Conservation (phyloP, 1,140 invertebrate species). For the Drosophila nigrodunni region DNA sequence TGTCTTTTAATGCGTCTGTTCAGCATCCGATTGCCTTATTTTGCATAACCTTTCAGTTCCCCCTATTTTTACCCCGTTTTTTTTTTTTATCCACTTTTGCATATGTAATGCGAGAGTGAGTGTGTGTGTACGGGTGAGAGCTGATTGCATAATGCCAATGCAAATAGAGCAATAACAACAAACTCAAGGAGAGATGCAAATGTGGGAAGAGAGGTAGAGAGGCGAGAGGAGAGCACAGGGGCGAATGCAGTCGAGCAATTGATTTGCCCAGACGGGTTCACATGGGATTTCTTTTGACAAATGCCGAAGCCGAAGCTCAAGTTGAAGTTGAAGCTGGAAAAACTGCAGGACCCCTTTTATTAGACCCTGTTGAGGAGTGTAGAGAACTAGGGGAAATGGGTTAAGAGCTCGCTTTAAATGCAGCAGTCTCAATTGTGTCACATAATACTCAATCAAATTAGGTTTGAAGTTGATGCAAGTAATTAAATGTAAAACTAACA, state of each 20-base stretch:
- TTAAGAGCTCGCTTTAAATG: no score
- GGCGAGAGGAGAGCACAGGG: no score
- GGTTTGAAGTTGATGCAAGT: constrained; percentile 75
- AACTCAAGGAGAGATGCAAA: constrained; percentile 38
- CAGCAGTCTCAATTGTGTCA: constrained; percentile 51
- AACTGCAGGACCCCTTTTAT: constrained; percentile 21
- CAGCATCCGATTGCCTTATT: constrained; percentile 37
- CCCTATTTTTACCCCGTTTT: background rate
- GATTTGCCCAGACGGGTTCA: constrained; percentile 50
- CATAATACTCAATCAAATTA: constrained; percentile 80
- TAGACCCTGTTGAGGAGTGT: background rate
- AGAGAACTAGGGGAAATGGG: constrained; percentile 21
- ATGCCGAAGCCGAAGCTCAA: constrained; percentile 15
- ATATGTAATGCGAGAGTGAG: constrained; percentile 43
- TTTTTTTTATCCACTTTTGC: constrained; percentile 24
- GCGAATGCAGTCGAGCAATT: constrained; percentile 29
- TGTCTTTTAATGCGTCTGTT: constrained; percentile 18
- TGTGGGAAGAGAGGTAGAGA: constrained; percentile 35
- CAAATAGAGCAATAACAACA: constrained; percentile 44
- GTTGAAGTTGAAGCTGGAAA: background rate
- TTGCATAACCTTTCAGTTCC: constrained; percentile 45
- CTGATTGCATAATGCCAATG: constrained; percentile 61
- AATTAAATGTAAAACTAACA: constrained; percentile 82
- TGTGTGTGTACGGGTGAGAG: constrained; percentile 33
- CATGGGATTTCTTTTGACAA: constrained; percentile 51